Evolutionary conservation across 2,888 invertebrate species (phyloP).

Genomic region (Palloptera scutellata): DNA sequence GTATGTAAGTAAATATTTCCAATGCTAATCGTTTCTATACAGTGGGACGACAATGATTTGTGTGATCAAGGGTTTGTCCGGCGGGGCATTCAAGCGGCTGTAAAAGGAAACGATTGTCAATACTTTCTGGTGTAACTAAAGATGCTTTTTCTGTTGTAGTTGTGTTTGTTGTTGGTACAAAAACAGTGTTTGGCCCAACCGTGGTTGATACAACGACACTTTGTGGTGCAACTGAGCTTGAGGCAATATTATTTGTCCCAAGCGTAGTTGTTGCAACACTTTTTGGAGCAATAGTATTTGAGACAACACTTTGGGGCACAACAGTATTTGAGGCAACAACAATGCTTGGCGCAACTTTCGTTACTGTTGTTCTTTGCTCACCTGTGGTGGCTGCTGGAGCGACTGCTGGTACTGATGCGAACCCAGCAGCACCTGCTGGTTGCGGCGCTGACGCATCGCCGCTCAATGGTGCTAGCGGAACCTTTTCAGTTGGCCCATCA

Average conservation of each 20-base stretch:
- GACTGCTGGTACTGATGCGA: conserved; percentile 14
- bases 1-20: too few species aligned
- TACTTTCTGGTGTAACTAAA: conserved; percentile 33
- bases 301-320: neutral
- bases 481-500: conserved; percentile 52
- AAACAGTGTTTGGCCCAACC: conserved; percentile 22
- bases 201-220: conserved; percentile 21
- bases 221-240: conserved; percentile 7
- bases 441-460: conserved; percentile 27
- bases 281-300: neutral
- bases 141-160: conserved; percentile 14
- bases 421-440: conserved; percentile 30
- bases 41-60: conserved; percentile 34
- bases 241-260: too few species aligned
- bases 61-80: conserved; percentile 40
- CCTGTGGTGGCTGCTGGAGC: conserved; percentile 37
- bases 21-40: neutral
- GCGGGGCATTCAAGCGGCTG: conserved; percentile 42
- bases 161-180: conserved; percentile 41
- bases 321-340: too few species aligned
- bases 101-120: conserved; percentile 50
- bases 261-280: neutral
- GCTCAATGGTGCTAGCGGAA: conserved; percentile 50
- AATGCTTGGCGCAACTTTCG: too few species aligned
- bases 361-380: conserved; percentile 33